phyloP scores from a whole-genome alignment of 1,140 invertebrate species.

The Cepaea nemoralis region DNA sequence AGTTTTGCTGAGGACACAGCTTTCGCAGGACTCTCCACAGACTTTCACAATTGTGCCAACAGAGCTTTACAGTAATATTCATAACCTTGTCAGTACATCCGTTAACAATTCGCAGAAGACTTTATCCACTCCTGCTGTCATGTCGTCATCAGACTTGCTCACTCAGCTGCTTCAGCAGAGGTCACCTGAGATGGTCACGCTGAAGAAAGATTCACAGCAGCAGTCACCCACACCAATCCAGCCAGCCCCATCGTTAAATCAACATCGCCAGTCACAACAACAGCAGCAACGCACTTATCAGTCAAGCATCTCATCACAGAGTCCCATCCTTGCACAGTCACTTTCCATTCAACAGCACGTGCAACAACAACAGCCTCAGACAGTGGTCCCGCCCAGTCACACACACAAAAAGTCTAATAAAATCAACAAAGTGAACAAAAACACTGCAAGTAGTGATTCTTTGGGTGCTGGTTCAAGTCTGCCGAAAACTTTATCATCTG shows the following conservation, averaged over 20 bases:
- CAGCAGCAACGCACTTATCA: slow-evolving; percentile 13
- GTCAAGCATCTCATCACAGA: background rate
- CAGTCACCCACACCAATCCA: slow-evolving; percentile 1
- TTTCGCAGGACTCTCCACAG: background rate
- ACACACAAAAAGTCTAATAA: slow-evolving; percentile 8
- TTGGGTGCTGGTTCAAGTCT: slow-evolving; percentile 29
- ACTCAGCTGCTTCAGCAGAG: background rate
- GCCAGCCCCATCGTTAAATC: slow-evolving; percentile 14
- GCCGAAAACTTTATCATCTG: background rate
- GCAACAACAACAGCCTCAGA: background rate
- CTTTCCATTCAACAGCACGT: slow-evolving; percentile 18
- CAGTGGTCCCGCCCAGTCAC: background rate
- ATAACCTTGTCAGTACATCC: background rate
- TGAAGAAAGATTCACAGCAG: background rate
- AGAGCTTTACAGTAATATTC: slow-evolving; percentile 8
- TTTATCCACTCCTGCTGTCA: background rate
- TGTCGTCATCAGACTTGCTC: background rate
- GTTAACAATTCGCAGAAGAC: background rate
- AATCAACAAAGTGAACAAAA: slow-evolving; percentile 8
- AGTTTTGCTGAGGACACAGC: background rate
- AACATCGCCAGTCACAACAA: slow-evolving; percentile 15
- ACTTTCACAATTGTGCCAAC: slow-evolving; percentile 23
- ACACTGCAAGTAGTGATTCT: background rate
- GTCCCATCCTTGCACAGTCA: slow-evolving; percentile 9
- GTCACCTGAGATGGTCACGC: background rate